These are phyloP conservation scores for Schlechtendalia chinensis DNA, from an alignment of 1,140 invertebrate species.

Conservation along the genomic window DNA sequence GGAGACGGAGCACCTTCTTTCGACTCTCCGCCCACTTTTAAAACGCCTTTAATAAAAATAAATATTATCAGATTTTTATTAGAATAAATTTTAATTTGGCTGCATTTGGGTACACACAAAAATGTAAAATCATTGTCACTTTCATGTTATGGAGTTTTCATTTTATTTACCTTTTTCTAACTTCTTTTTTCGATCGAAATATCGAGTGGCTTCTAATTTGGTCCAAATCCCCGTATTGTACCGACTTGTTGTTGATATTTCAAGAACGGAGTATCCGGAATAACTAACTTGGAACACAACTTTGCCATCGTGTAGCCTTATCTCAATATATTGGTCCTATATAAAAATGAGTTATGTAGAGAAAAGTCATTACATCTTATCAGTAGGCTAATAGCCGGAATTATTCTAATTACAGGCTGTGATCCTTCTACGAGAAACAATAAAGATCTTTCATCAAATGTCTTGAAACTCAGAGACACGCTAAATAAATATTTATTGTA, in stretches of 20 bases:
- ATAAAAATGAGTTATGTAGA: too few species aligned
- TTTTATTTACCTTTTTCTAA: conserved; percentile 55
- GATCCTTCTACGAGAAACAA: conserved; percentile 72
- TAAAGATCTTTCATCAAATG: conserved; percentile 83
- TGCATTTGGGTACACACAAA: too few species aligned
- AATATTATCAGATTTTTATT: neutral
- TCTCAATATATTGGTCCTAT: conserved; percentile 75
- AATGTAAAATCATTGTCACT: too few species aligned
- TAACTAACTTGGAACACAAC: conserved; percentile 76
- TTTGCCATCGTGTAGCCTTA: conserved; percentile 72
- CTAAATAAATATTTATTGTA: conserved; percentile 73
- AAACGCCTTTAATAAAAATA: conserved; percentile 55
- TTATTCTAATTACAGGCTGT: conserved; percentile 49
- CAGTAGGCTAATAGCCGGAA: too few species aligned
- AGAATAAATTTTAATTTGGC: too few species aligned
- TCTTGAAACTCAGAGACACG: conserved; percentile 77
- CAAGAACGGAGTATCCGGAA: conserved; percentile 63
- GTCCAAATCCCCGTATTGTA: conserved; percentile 82
- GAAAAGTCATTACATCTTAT: too few species aligned
- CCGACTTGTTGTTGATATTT: conserved; percentile 68
- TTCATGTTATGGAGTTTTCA: too few species aligned
- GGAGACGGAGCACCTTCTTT: conserved; percentile 65
- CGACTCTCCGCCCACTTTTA: conserved; percentile 72
- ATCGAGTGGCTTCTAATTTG: conserved; percentile 66
- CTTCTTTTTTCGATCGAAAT: conserved; percentile 55